These are phyloP conservation scores for Venustaconcha ellipsiformis DNA, from an alignment of 1,140 invertebrate species.

Conservation along the genomic window DNA sequence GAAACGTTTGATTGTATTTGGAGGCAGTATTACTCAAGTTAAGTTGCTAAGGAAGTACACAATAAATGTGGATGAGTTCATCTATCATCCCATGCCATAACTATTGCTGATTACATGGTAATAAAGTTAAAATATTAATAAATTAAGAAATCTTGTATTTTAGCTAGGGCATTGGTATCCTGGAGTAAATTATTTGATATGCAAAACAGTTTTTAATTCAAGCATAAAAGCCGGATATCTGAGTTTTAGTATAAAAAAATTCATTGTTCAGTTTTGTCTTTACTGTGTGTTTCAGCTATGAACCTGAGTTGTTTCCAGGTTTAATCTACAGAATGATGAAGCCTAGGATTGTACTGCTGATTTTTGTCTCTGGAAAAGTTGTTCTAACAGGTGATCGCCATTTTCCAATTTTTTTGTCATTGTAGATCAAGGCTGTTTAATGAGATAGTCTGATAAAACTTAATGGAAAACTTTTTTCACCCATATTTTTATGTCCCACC, in stretches of 20 bases:
- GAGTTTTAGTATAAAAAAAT: no score
- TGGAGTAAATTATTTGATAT: background rate
- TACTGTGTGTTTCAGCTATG: conserved; percentile 70
- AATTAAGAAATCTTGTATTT: background rate
- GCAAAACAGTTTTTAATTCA: background rate
- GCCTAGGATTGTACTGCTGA: conserved; percentile 98
- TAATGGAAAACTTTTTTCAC: no score
- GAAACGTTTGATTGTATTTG: no score
- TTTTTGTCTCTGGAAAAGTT: conserved; percentile 99
- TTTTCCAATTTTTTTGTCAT: no score
- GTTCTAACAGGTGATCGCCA: conserved; percentile 85
- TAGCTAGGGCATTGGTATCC: background rate
- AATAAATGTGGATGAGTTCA: no score
- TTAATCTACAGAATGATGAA: conserved; percentile 99
- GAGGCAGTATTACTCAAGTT: no score
- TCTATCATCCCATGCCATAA: no score
- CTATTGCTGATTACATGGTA: background rate
- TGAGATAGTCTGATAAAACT: no score
- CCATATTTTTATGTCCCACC: no score
- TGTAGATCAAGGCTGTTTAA: no score
- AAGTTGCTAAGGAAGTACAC: no score
- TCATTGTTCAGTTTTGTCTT: conserved; percentile 9
- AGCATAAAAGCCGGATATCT: no score
- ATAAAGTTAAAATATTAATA: background rate
- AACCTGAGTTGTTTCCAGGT: conserved; percentile 91